Evolutionary conservation across 2,888 invertebrate genomes (phyloP), one percentile per base, ranked within the genome.

Genomic region (Acanthosepion lycidas): DNA sequence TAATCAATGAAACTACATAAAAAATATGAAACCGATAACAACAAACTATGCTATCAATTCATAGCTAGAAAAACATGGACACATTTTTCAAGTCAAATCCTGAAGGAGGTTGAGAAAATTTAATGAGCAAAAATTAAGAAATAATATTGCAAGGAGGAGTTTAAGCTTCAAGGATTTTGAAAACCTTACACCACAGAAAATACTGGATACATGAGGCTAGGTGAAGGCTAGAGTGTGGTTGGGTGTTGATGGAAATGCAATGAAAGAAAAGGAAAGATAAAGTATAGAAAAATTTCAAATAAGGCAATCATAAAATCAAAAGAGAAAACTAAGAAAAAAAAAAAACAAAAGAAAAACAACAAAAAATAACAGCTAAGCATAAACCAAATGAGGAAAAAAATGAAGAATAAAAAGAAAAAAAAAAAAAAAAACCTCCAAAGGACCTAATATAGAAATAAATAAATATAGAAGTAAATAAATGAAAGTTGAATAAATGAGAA

Each of bases 111-210:
- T 33, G 78, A 78, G 78, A 78, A 78, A 78, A 78, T 78, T 78
- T 78, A 78, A 78, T 78, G 78, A 78, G 78, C 78, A 78, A 78
- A 78, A 78, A 78, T 78, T 78, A 78, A n/a, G 78, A 78, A 78
- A 78, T 78, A 78, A 78, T 78, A 78, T 78, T n/a, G 78, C n/a
- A 18, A 78, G 78, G 78, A 78, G n/a, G n/a, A 78, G n/a, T 78
- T 78, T 78, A n/a, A 78, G 78, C 78, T 78, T 78, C n/a, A 78
- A 78, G 78, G 78, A 78, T 78, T 78, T 78, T 78, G 78, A 78
- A 78, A 78, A 33, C n/a, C 78, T 78, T 78, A 78, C 78, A n/a
- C 78, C 78, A 78, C 33, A n/a, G n/a, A 78, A 78, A 78, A 78
- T 78, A 78, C n/a, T 78, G 78, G 33, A 78, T 78, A n/a, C n/a